A percentile compares a stretch with the other conserved stretches of the same genome.
Evolutionary conservation across 2,113 vertebrate genomes (phyloP).

Genomic region (Sclerurus mexicanus): DNA sequence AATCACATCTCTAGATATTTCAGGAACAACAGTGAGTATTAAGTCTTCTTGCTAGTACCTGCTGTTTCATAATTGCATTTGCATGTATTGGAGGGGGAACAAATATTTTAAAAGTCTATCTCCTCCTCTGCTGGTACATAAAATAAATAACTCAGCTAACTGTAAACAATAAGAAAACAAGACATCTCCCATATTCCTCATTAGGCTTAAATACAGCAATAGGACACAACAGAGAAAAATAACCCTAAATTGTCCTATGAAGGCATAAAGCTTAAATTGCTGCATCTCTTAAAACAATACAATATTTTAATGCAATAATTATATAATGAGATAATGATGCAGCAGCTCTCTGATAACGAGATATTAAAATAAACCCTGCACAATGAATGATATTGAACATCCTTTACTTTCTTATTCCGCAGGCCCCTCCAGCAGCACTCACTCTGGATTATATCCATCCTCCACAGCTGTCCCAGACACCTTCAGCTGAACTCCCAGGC

Average conservation of each 20-base stretch:
- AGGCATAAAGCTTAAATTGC: not conserved
- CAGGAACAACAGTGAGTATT: not conserved
- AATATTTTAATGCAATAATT: not conserved
- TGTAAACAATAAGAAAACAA: not conserved
- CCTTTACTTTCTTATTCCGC: not conserved
- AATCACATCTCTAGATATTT: not conserved
- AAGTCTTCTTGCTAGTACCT: not conserved
- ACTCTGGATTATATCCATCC: not conserved
- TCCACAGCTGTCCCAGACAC: not conserved
- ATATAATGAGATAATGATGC: not conserved
- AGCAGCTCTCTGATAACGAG: not conserved
- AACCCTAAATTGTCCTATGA: not conserved
- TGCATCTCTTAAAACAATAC: not conserved
- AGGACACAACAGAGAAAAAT: rapidly evolving
- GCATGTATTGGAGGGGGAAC: not conserved
- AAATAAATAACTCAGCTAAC: not conserved
- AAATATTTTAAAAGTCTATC: not conserved
- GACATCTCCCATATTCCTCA: not conserved
- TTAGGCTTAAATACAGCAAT: not conserved
- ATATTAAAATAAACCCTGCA: not conserved
- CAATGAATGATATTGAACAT: not conserved
- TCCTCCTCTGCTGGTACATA: not conserved
- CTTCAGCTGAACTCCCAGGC: not conserved
- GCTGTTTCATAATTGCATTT: not conserved
- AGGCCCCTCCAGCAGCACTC: not conserved